A percentile compares a stretch with the other conserved stretches of the same genome.
phyloP scores from a whole-genome alignment of 2,888 invertebrate genomes.

The Aphrophora alni region DNA sequence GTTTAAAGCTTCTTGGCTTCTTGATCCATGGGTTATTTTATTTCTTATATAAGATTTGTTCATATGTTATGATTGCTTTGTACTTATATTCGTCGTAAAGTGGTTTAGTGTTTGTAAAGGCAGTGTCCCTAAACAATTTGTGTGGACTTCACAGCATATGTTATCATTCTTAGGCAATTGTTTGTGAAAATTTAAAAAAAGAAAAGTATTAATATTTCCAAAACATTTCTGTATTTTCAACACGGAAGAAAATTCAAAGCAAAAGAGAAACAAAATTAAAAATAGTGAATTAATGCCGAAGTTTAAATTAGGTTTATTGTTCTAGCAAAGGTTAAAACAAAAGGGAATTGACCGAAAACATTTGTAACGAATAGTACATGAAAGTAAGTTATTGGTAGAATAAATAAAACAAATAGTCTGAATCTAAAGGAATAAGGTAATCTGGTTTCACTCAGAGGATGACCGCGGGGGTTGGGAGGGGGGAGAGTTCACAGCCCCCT shows the following conservation, averaged over 20 bases:
- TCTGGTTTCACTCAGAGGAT: constrained; percentile 23
- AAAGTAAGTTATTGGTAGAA: neutral
- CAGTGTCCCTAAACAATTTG: neutral
- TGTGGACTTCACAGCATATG: neutral
- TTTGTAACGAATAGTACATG: too few species aligned
- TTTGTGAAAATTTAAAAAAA: too few species aligned
- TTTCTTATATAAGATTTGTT: neutral
- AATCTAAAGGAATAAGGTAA: constrained; percentile 14
- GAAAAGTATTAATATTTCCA: too few species aligned
- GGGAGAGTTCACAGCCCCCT: constrained; percentile 31
- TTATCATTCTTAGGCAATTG: neutral
- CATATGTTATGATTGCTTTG: neutral
- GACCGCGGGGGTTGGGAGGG: constrained; percentile 21
- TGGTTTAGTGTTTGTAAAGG: neutral
- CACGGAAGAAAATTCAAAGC: too few species aligned
- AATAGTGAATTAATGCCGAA: too few species aligned
- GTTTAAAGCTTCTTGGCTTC: neutral
- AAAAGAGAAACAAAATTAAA: too few species aligned
- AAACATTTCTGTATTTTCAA: too few species aligned
- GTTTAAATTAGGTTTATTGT: too few species aligned
- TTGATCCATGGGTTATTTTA: neutral
- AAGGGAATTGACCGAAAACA: too few species aligned
- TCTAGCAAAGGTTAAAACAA: too few species aligned
- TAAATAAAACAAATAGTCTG: neutral
- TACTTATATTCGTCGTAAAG: neutral